Percentiles rank a stretch among this genome's conserved stretches.
These are phyloP conservation scores for Oncorhynchus nerka DNA, from an alignment of 2,113 vertebrate genomes.

Conservation along the genomic window DNA sequence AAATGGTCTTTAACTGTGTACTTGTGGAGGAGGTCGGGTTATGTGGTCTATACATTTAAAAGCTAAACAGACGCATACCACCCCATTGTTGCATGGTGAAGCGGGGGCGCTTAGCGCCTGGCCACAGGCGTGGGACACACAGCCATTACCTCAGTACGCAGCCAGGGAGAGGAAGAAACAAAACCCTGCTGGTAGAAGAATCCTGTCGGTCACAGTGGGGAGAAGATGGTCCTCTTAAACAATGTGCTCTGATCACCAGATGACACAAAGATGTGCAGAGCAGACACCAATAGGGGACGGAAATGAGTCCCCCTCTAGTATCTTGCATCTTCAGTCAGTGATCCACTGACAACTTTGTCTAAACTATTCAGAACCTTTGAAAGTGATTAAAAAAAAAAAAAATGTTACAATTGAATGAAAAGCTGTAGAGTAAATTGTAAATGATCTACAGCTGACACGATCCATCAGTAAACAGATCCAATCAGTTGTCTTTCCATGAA, in stretches of 20 bases:
- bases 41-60: slow-evolving; percentile 11
- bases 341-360: not conserved
- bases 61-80: not conserved
- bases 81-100: not conserved
- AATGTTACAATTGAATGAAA: not conserved
- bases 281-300: not conserved
- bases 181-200: not conserved
- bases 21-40: slow-evolving; percentile 6
- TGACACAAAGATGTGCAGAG: slow-evolving; percentile 9
- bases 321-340: not conserved
- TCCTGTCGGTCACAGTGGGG: not conserved
- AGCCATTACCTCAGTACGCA: not conserved
- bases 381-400: not conserved
- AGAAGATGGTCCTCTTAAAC: not conserved
- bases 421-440: not conserved
- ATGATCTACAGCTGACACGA: not conserved
- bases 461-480: not conserved
- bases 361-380: not conserved
- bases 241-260: not conserved
- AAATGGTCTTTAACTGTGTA: slow-evolving; percentile 12
- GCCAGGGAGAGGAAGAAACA: not conserved
- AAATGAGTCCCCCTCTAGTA: not conserved
- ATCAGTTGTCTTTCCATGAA: not conserved
- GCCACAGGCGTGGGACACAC: slow-evolving; percentile 5
- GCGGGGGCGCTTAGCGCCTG: not conserved